Base-by-base conservation (phyloP, 92 coral and sea anemone species). In the Epizoanthus scotinus region DNA sequence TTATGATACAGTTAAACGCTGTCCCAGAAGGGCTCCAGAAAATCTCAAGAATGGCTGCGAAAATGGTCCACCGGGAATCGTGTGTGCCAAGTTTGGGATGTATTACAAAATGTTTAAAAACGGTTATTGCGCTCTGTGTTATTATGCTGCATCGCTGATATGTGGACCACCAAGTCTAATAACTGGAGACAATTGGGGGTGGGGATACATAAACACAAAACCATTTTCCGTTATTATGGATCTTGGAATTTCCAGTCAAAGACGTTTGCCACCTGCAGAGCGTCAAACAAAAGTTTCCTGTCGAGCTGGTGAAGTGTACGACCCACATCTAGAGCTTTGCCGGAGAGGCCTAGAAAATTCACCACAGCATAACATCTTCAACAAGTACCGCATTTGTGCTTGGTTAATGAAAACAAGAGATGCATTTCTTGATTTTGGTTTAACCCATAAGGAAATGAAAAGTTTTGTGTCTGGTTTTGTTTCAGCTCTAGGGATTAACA, bases 151-250 rank as follows among this genome's bases (percentile, higher is more conserved):
- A 9, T 27, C 67, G 38, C 67, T 2, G 25, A 19, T 26, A 26
- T 63, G 67, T 63, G 19, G 67, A 7, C 29, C 18, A 63, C 0
- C 29, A 60, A n/a, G n/a, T n/a, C 3, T 21, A 6, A 6, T 8
- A 21, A 21, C 2, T n/a, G n/a, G 26, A 28, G 19, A 34, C 40
- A 34, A 34, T 34, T 34, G 0, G 2, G 5, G 3, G 40, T 34
- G 40, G 40, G 5, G 40, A 34, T 6, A 0, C 0, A 5, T 34
- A 4, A 42, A n/a, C 12, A 28, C 34, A 12, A 77, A 77, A 64
- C 71, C 71, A 25, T 78, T 78, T 24, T 78, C 71, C 21, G 40
- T 40, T 2, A 29, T 36, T 2, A 58, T 78, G 34, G 29, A 44
- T 44, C 20, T 78, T 13, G 61, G 18, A 1, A 40, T 14, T 13